Evolutionary conservation across 2,113 vertebrate species (phyloP).

Genomic region (Aptenodytes patagonicus): DNA sequence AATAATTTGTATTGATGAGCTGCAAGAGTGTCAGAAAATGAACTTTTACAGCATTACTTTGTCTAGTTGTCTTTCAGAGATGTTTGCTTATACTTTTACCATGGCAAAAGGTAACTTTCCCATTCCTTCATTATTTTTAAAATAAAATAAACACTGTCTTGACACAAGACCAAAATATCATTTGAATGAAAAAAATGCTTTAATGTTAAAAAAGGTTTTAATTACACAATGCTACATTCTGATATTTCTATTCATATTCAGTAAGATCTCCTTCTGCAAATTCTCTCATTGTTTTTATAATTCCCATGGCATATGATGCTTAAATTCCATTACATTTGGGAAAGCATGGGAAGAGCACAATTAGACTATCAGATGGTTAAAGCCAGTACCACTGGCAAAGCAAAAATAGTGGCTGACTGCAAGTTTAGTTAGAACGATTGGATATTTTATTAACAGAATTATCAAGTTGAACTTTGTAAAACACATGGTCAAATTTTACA

Average conservation of each 20-base stretch:
- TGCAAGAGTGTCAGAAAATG: background rate
- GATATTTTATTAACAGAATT: background rate
- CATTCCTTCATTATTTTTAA: background rate
- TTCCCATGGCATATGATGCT: background rate
- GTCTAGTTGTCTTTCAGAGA: background rate
- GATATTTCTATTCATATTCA: background rate
- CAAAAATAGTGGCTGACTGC: background rate
- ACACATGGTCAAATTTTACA: background rate
- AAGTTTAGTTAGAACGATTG: background rate
- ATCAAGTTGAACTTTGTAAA: background rate
- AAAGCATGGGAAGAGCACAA: background rate
- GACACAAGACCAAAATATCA: background rate
- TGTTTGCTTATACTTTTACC: background rate
- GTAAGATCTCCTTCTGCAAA: background rate
- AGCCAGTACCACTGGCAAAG: background rate
- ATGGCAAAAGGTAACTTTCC: background rate
- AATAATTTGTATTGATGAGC: conserved; percentile 16
- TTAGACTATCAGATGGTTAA: background rate
- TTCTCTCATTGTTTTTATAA: background rate
- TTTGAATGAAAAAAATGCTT: background rate
- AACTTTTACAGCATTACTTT: background rate
- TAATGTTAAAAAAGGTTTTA: background rate
- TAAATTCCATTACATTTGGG: background rate
- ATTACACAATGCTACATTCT: background rate
- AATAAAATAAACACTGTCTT: background rate